Evolutionary conservation across 2,113 vertebrate genomes (phyloP), one percentile per base, ranked within the genome.

Genomic region (Dissostichus mawsoni): DNA sequence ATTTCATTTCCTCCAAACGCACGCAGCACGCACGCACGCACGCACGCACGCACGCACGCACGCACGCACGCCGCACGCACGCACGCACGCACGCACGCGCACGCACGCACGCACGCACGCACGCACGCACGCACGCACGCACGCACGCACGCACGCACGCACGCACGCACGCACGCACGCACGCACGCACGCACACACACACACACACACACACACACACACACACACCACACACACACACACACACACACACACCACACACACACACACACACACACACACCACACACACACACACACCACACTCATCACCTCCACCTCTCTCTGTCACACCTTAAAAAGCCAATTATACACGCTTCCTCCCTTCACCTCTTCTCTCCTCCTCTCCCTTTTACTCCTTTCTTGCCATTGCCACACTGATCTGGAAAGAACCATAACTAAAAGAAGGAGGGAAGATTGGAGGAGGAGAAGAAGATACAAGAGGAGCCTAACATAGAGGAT

Each of bases 311-410:
- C 63, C 62, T 80, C 82, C 62, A 72, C 81, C 81, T 78, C 79
- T 85, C 76, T 90, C 87, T 93, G 90, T 93, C 92, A 93, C 92
- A 93, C 93, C 83, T 92, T 91, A 91, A 95, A 94, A 92, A 94
- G 89, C 91, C 93, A 95, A 94, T 95, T 95, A 94, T 93, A 89
- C 87, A 88, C 75, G 69, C 84, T 89, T 90, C 67, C 88, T 85
- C 80, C 69, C 84, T 84, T 83, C 88, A 79, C 79, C 80, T 64
- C 81, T 83, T 85, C 74, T 77, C 78, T 82, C 62, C 68, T 75
- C 18, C 66, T 72, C 68, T 56, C 56, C 50, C 47, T 79, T 74
- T 75, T 75, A 78, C 41, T 73, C 76, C 61, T 44, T 86, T 77
- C 71, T 76, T 81, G 69, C 90, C 83, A 83, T 91, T 64, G 47